Evolutionary conservation across 1,140 invertebrate genomes (phyloP), one percentile per base, ranked within the genome.

Genomic region (Ephestia elutella): DNA sequence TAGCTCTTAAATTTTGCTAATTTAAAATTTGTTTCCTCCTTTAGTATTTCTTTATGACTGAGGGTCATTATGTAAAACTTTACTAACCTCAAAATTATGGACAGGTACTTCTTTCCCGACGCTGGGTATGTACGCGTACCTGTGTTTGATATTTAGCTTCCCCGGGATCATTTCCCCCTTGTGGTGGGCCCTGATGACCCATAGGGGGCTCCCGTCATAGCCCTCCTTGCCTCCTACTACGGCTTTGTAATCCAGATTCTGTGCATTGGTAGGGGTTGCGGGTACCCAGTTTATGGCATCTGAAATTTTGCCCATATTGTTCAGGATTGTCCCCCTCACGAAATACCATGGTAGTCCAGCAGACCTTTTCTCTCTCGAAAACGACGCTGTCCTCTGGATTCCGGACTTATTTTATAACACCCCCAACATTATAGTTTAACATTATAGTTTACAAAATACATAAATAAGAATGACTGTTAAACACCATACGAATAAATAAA

Each of bases 31-130:
- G n/a, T n/a, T n/a, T n/a, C n/a, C n/a, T n/a, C n/a, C n/a, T n/a
- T n/a, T n/a, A n/a, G n/a, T n/a, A n/a, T n/a, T n/a, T n/a, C n/a
- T n/a, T n/a, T n/a, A n/a, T n/a, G n/a, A 25, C 21, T 3, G 21
- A 25, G 7, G 7, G 2, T 3, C 7, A 25, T 25, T 25, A 25
- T 25, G 7, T 3, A n/a, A 44, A 15, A 8, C 5, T n/a, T n/a
- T n/a, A 44, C 38, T 53, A 60, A 86, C 86, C 75, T 88, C 86
- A 71, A 88, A 80, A 55, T 86, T 80, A 55, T 88, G 86, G 2
- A 86, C 83, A 10, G 80, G 74, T 1, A 88, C 50, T 71, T 88
- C 86, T 60, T 70, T 71, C 3, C 83, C 83, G 11, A 65, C 66
- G 49, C 75, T 70, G 0, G 83, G 81, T 44, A 88, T 73, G 21